Conservation (phyloP, 1,140 invertebrate genomes). For the Papilio glaucus region DNA sequence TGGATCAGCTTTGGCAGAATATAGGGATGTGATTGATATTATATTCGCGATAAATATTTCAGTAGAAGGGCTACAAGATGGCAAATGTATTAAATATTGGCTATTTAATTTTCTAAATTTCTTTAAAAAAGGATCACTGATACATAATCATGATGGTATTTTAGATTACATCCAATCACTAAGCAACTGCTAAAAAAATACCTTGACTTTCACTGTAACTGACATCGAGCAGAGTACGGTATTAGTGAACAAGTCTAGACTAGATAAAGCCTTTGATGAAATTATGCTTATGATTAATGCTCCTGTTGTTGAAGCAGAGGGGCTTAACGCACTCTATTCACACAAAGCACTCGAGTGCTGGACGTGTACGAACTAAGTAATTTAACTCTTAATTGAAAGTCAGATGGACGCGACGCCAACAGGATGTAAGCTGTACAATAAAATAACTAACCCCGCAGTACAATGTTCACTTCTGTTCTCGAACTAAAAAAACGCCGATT, state of each 20-base stretch:
- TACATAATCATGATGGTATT: neutral
- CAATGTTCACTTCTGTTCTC: conserved; percentile 13
- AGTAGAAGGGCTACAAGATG: no score
- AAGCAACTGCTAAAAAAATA: neutral
- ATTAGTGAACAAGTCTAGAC: conserved; percentile 48
- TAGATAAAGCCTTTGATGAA: conserved; percentile 48
- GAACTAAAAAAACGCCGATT: neutral
- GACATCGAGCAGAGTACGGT: conserved; percentile 19
- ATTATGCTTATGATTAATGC: conserved; percentile 38
- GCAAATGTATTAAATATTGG: no score
- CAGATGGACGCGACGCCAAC: conserved; percentile 23
- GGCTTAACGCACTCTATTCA: conserved; percentile 23
- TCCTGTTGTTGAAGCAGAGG: neutral
- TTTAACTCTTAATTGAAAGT: conserved; percentile 36
- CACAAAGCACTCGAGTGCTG: conserved; percentile 17
- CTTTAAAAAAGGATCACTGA: neutral
- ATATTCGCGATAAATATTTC: neutral
- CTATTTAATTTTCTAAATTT: no score
- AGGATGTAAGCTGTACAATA: conserved; percentile 34
- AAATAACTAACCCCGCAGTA: conserved; percentile 30
- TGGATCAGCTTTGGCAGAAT: neutral
- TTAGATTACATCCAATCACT: neutral
- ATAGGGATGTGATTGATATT: conserved; percentile 2
- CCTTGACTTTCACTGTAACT: neutral
- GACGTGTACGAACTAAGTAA: conserved; percentile 35